These are phyloP conservation scores for Gnatocerus cornutus DNA, from an alignment of 2,888 invertebrate genomes.

Conservation along the genomic window DNA sequence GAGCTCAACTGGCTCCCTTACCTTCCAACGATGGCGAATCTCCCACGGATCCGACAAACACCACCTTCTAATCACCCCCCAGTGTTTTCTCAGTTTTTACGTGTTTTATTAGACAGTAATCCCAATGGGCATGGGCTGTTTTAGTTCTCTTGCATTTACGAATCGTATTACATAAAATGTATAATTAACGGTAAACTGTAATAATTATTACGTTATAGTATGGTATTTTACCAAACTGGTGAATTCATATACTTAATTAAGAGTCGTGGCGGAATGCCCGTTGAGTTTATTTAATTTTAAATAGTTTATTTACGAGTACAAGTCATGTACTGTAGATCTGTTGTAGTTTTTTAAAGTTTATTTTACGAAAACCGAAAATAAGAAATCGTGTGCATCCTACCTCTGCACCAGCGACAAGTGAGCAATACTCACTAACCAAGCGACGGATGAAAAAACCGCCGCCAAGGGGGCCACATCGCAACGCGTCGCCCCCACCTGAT, in stretches of 20 bases:
- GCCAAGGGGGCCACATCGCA: neutral
- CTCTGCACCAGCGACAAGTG: conserved; percentile 27
- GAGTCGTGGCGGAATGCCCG: conserved; percentile 55
- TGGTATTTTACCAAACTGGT: conserved; percentile 74
- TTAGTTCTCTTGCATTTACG: conserved; percentile 63
- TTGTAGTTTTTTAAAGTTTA: conserved; percentile 59
- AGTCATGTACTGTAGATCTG: conserved; percentile 61
- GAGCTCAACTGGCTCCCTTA: conserved; percentile 71
- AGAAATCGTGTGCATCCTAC: conserved; percentile 9
- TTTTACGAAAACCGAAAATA: conserved; percentile 51
- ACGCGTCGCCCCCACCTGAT: conserved; percentile 23
- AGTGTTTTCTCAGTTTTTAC: conserved; percentile 26
- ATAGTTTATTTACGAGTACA: conserved; percentile 60
- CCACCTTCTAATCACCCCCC: conserved; percentile 65
- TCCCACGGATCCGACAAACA: conserved; percentile 70
- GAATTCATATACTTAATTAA: conserved; percentile 54
- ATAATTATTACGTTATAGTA: conserved; percentile 75
- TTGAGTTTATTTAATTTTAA: conserved; percentile 61
- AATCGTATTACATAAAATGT: conserved; percentile 62
- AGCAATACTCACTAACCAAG: conserved; percentile 48
- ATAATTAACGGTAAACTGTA: conserved; percentile 71
- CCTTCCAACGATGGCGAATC: conserved; percentile 72
- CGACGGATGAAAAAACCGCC: too few species aligned
- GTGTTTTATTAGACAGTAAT: conserved; percentile 49
- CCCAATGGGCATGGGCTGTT: conserved; percentile 53